phyloP scores from a whole-genome alignment of 2,888 invertebrate genomes.

The Ornithoptera alexandrae region DNA sequence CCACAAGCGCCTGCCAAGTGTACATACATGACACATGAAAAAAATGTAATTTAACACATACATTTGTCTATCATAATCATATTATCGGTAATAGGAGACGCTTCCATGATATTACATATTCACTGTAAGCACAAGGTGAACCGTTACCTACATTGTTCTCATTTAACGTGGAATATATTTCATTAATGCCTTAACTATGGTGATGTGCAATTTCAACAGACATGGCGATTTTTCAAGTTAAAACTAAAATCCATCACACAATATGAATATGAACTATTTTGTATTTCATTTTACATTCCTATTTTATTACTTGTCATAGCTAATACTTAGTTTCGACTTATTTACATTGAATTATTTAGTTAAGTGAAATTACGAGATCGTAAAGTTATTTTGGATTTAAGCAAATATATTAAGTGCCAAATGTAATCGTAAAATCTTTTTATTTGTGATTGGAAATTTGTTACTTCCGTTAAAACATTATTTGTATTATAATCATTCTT shows the following conservation, averaged over 20 bases:
- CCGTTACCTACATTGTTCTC: neutral
- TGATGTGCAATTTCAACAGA: slow-evolving; percentile 9
- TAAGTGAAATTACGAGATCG: slow-evolving; percentile 6
- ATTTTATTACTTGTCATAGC: slow-evolving; percentile 25
- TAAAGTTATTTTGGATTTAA: neutral
- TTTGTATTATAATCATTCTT: neutral
- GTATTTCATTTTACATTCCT: slow-evolving; percentile 27
- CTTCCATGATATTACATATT: neutral
- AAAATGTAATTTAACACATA: neutral
- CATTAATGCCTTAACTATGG: neutral
- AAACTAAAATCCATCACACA: slow-evolving; percentile 12
- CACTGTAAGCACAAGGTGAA: slow-evolving; percentile 7
- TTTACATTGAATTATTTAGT: slow-evolving; percentile 9
- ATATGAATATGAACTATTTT: slow-evolving; percentile 18
- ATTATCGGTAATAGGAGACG: neutral
- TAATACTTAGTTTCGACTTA: neutral
- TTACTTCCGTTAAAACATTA: neutral
- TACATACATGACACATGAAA: neutral
- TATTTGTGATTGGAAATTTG: neutral
- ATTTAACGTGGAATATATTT: slow-evolving; percentile 5
- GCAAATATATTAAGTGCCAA: slow-evolving; percentile 18
- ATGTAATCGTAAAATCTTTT: slow-evolving; percentile 5
- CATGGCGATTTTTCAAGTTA: slow-evolving; percentile 7
- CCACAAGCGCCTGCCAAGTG: neutral
- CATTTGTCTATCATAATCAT: neutral